phyloP scores from a whole-genome alignment of 1,140 invertebrate genomes.

The Philaenus spumarius region DNA sequence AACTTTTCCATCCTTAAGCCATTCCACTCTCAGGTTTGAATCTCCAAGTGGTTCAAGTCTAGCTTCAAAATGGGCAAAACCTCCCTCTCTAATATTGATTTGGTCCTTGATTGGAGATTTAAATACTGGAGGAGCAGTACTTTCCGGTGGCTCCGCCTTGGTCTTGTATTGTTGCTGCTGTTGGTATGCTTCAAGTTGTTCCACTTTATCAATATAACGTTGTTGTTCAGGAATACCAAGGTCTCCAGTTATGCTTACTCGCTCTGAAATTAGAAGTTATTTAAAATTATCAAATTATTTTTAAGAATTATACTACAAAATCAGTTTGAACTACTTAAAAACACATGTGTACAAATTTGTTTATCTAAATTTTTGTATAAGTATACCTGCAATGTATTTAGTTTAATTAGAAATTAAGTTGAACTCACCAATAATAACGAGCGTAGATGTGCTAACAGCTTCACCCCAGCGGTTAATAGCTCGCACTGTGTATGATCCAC shows the following conservation, averaged over 20 bases:
- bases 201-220: constrained; percentile 86
- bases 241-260: constrained; percentile 74
- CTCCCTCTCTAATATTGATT: constrained; percentile 80
- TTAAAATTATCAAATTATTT: too few relatives aligned
- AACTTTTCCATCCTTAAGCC: constrained; percentile 88
- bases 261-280: constrained; percentile 56
- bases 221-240: constrained; percentile 87
- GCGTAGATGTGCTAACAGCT: constrained; percentile 69
- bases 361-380: too few relatives aligned
- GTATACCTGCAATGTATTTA: too few relatives aligned
- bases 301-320: too few relatives aligned
- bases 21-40: constrained; percentile 85
- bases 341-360: too few relatives aligned
- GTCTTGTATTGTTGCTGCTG: constrained; percentile 64
- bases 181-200: constrained; percentile 88
- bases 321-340: background rate
- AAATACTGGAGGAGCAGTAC: constrained; percentile 76
- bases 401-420: background rate
- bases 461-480: constrained; percentile 83
- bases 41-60: constrained; percentile 90
- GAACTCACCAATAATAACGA: constrained; percentile 60
- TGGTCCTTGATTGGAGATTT: constrained; percentile 89
- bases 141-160: constrained; percentile 68
- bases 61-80: constrained; percentile 94
- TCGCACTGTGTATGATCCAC: constrained; percentile 83